phyloP scores from a whole-genome alignment of 2,888 invertebrate species.

The Dasypogon diadema region DNA sequence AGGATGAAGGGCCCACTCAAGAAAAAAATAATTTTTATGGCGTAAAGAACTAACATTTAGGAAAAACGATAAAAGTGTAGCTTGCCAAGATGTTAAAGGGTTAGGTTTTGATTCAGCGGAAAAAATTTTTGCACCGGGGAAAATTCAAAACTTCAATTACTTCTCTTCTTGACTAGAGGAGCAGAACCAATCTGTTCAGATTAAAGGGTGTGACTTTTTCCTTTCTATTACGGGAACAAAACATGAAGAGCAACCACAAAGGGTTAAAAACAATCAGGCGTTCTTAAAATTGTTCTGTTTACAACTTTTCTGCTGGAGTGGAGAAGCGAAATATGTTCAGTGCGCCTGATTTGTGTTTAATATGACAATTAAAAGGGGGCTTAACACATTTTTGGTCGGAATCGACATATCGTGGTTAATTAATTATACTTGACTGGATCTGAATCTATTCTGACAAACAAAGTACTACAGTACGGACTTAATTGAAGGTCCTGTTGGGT shows the following conservation, averaged over 20 bases:
- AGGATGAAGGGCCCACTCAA: constrained; percentile 13
- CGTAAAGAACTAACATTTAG: neutral
- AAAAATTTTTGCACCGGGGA: too few relatives aligned
- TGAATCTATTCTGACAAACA: constrained; percentile 52
- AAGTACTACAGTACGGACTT: constrained; percentile 50
- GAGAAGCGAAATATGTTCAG: constrained; percentile 53
- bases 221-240: constrained; percentile 15
- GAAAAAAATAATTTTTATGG: neutral
- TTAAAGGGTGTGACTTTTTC: constrained; percentile 56
- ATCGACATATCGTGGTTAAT: constrained; percentile 56
- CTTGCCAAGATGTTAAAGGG: too few relatives aligned
- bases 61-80: too few relatives aligned
- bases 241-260: constrained; percentile 11
- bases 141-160: constrained; percentile 52
- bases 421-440: constrained; percentile 56
- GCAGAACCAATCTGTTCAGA: constrained; percentile 58
- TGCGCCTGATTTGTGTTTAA: constrained; percentile 45
- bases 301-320: neutral
- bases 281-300: constrained; percentile 30
- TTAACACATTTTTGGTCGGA: constrained; percentile 34
- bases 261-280: constrained; percentile 1
- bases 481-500: constrained; percentile 54
- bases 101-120: too few relatives aligned
- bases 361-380: constrained; percentile 50
- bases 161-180: constrained; percentile 52